Evolutionary conservation across 1,140 invertebrate species (phyloP), one percentile per base, ranked within the genome.

Genomic region (Rhopalosiphum maidis): DNA sequence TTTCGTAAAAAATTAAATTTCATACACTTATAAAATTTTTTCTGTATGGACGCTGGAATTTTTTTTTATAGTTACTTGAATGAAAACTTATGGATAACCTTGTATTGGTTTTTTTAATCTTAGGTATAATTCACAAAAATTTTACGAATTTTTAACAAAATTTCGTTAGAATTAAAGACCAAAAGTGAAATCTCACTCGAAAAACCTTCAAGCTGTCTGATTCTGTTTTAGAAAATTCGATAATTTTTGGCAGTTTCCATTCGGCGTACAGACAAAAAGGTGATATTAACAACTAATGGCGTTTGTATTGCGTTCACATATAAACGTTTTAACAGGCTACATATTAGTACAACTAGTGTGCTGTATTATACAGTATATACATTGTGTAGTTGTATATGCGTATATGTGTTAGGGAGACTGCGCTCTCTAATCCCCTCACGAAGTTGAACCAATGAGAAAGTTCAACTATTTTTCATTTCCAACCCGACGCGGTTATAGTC

Each of bases 241-340:
- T 21, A 37, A 89, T 48, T 89, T 54, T 89, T 89, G n/a, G 37
- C 48, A 89, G 46, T 54, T 54, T 37, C 30, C 2, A 51, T 89
- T 86, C 54, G 22, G n/a, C 9, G 60, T 9, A 25, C 1, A 51
- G 15, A 51, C 48, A 18, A 18, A 51, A 18, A 89, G 30, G 11
- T 18, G 15, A 35, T 89, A 89, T 54, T 88, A 88, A 88, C 48
- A 11, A 54, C n/a, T 51, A 54, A 51, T 35, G n/a, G 30, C 48
- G 21, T 89, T 89, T 89, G 23, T n/a, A 35, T 89, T 25, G 30
- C n/a, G 22, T 35, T 89, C 21, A 0, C 7, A n/a, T 51, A n/a
- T 89, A 89, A 89, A 54, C 48, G 46, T 54, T 89, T 54, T 37
- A 89, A 89, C 8, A 54, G 23, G 46, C 48, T 89, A 89, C 46